phyloP scores from a whole-genome alignment of 2,888 invertebrate species.

The Ommatoiulus sabulosus region DNA sequence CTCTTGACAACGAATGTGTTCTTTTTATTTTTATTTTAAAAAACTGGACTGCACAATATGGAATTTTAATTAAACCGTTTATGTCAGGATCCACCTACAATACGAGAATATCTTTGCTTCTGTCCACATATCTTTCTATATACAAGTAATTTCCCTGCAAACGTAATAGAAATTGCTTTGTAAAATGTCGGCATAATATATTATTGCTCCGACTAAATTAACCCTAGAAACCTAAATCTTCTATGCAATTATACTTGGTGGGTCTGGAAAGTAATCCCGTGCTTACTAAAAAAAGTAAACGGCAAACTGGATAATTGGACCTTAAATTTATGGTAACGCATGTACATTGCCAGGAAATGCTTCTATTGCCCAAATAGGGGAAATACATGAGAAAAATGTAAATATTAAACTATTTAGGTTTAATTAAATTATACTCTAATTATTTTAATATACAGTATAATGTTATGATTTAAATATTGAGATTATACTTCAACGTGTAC shows the following conservation, averaged over 20 bases:
- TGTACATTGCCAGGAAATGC: neutral
- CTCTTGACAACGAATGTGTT: constrained; percentile 1
- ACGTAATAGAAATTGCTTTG: neutral
- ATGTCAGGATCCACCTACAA: neutral
- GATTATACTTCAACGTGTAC: neutral
- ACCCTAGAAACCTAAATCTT: neutral
- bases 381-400: neutral
- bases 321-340: neutral
- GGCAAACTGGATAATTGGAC: neutral
- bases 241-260: neutral
- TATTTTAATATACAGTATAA: neutral
- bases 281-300: neutral
- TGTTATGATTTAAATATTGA: neutral
- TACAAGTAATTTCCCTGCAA: neutral
- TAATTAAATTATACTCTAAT: constrained; percentile 19
- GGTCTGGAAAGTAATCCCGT: neutral
- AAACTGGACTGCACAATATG: neutral
- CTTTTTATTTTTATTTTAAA: neutral
- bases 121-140: neutral
- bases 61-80: neutral
- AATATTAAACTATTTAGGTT: neutral
- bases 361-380: neutral
- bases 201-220: neutral
- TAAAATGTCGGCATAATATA: constrained; percentile 39
- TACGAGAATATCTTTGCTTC: neutral